Conservation (phyloP, 1,140 invertebrate genomes). For the Portunus trituberculatus region DNA sequence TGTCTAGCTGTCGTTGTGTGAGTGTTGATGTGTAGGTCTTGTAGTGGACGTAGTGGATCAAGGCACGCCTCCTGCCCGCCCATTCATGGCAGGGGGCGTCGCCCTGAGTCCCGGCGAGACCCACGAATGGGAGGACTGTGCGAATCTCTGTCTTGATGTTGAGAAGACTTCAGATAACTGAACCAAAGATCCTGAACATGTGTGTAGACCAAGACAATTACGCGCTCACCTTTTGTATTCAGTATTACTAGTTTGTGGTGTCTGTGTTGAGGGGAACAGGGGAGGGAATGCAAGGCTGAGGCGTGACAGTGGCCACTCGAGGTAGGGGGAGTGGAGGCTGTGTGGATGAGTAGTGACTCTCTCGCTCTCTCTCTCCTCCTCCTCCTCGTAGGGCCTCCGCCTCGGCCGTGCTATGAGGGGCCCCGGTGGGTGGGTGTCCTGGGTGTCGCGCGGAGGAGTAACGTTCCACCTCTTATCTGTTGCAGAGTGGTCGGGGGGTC, state of each 20-base stretch:
- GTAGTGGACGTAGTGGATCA: not conserved
- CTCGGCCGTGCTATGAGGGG: not conserved
- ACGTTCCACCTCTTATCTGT: slow-evolving; percentile 68
- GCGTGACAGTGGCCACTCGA: not conserved
- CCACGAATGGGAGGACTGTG: not conserved
- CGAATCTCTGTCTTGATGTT: not conserved
- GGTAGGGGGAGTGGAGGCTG: not conserved
- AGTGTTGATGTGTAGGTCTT: slow-evolving; percentile 17
- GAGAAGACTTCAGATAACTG: not conserved
- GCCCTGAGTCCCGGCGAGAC: not conserved
- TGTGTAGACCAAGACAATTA: not conserved
- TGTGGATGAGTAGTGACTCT: not conserved
- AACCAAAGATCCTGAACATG: not conserved
- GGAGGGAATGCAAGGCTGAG: not conserved
- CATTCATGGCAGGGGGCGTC: not conserved
- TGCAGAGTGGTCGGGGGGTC: slow-evolving; percentile 71
- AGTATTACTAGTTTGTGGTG: not conserved
- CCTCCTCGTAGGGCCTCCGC: not conserved
- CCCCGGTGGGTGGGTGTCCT: not conserved
- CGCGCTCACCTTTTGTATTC: not conserved
- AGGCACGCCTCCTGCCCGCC: not conserved
- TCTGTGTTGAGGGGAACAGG: not conserved
- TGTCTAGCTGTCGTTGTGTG: not conserved
- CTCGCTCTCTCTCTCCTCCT: not conserved
- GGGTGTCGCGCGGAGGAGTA: slow-evolving; percentile 59